Base-by-base conservation (phyloP, 2,888 invertebrate genomes). In the Sminthurides aquaticus region DNA sequence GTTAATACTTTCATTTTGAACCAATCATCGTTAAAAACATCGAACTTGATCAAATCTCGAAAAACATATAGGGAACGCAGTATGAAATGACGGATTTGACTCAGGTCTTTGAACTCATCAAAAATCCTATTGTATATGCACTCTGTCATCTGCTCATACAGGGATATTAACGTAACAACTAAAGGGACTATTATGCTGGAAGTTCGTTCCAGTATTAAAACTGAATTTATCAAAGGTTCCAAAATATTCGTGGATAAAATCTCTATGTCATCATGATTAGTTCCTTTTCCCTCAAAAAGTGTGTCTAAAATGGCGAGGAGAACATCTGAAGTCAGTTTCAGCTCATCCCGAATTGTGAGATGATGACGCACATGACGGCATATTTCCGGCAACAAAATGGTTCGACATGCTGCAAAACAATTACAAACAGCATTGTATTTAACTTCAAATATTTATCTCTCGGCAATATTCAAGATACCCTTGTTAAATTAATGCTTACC, bases 21-120 rank as follows among this genome's bases (percentile, higher is more conserved):
- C 96, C 96, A 97, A 77, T 95, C 94, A 0, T 85, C 82, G 1
- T 93, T 90, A 75, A 91, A 95, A 0, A 88, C 86, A 74, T 89
- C 87, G 74, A 87, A 86, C 69, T 87, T 86, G 26, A 92, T 87
- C 29, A 92, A 83, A 78, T 90, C 88, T 56, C 87, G 82, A 75
- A 92, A 87, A 0, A 91, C 88, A 5, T 89, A 80, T 76, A 95
- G 87, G 0, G 91, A 88, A 68, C 89, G 82, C 76, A 90, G 85
- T 0, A 96, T 81, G 77, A 95, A 91, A 75, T 92, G 91, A 77
- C 93, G 91, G 1, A 62, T 62, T 49, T 66, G 57, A 29, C 27
- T 29, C 0, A 92, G 79, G 1, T 89, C 87, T 75, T 90, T 89
- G 28, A 87, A 87, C 70, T 92, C 91, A 73, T 90, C 90, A 49